phyloP scores from a whole-genome alignment of 2,797 vertebrate genomes.

The Megalops cyprinoides region DNA sequence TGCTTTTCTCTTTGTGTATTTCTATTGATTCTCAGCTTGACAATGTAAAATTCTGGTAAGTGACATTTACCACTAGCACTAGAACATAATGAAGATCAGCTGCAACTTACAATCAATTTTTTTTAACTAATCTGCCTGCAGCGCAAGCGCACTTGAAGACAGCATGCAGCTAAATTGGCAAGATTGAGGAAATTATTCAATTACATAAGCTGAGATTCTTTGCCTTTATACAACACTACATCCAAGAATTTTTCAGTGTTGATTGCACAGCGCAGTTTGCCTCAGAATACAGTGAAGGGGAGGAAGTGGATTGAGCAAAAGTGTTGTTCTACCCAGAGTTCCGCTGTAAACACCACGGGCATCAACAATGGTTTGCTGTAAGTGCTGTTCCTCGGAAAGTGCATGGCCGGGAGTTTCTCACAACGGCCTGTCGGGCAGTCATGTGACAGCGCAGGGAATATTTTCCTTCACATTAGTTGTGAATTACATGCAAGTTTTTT shows the following conservation, averaged over 20 bases:
- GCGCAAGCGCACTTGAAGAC: background rate
- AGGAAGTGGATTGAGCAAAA: background rate
- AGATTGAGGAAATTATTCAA: too few relatives aligned
- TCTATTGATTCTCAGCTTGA: background rate
- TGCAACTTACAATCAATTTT: background rate
- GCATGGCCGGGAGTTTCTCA: slow-evolving; percentile 17
- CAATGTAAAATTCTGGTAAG: background rate
- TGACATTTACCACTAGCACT: background rate
- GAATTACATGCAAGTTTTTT: too few relatives aligned
- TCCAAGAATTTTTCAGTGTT: background rate
- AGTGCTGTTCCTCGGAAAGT: background rate
- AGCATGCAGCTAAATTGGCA: too few relatives aligned
- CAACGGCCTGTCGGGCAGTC: slow-evolving; percentile 41
- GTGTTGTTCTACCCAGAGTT: background rate
- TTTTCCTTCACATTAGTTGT: slow-evolving; percentile 32
- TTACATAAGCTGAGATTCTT: too few relatives aligned
- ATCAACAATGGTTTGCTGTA: background rate
- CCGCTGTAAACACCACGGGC: background rate
- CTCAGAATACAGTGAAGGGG: background rate
- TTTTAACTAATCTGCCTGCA: background rate
- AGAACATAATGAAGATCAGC: background rate
- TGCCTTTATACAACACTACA: background rate
- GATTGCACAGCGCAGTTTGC: too few relatives aligned
- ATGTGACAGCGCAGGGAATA: slow-evolving; percentile 24
- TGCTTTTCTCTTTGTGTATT: too few relatives aligned